Percentiles rank a stretch among this genome's conserved stretches.
phyloP scores from a whole-genome alignment of 2,113 vertebrate species.

The Calidris pygmaea region DNA sequence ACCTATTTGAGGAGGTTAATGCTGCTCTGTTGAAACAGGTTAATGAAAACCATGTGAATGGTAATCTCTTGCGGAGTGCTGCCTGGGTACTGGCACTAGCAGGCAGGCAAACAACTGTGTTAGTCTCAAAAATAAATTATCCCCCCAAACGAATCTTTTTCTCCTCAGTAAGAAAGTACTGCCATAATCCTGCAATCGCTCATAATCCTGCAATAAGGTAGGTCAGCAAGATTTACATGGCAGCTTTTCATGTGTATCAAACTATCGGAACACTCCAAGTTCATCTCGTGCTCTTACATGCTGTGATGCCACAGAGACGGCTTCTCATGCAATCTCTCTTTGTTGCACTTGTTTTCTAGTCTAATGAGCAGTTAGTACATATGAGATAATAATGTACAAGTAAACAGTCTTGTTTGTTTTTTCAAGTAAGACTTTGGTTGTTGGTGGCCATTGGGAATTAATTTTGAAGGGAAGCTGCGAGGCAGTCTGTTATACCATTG shows the following conservation, averaged over 20 bases:
- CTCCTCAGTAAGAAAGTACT: not conserved
- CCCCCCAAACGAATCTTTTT: not conserved
- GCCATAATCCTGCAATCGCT: not conserved
- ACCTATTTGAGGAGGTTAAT: not conserved
- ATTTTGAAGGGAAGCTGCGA: not conserved
- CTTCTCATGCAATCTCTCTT: not conserved
- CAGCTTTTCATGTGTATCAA: not conserved
- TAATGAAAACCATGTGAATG: not conserved
- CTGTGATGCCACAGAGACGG: not conserved
- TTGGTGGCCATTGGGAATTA: fast-evolving
- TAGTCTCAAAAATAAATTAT: not conserved
- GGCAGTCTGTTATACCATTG: not conserved
- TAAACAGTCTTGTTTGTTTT: not conserved
- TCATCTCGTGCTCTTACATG: fast-evolving
- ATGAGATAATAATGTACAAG: not conserved
- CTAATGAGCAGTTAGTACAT: not conserved
- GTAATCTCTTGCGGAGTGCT: not conserved
- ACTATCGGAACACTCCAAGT: not conserved
- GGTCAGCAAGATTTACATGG: not conserved
- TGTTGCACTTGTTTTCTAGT: not conserved
- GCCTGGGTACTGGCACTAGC: not conserved
- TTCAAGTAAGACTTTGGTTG: not conserved
- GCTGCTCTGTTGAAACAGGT: not conserved
- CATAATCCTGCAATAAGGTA: not conserved
- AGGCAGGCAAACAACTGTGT: not conserved